These are phyloP conservation scores for Leuciscus idus DNA, from an alignment of 2,113 vertebrate species.

Conservation along the genomic window DNA sequence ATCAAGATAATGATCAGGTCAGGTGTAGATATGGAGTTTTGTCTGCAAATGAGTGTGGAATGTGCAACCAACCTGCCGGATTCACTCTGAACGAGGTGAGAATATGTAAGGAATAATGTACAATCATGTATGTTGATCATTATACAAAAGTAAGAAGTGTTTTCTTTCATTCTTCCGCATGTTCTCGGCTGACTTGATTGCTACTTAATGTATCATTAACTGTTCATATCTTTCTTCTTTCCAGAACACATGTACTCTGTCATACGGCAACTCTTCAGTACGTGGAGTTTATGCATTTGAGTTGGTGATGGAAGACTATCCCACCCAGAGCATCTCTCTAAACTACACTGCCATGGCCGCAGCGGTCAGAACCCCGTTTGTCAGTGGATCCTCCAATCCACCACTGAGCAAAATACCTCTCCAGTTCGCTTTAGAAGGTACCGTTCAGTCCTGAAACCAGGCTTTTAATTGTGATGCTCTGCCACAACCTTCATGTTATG, in stretches of 20 bases:
- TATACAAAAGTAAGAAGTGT: neutral
- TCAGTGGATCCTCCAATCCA: neutral
- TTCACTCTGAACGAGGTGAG: conserved; percentile 14
- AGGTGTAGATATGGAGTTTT: conserved; percentile 16
- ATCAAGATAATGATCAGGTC: conserved; percentile 8
- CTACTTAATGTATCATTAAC: neutral
- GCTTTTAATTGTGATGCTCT: neutral
- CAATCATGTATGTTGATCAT: neutral
- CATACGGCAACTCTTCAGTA: fast-evolving
- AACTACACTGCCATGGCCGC: conserved; percentile 54
- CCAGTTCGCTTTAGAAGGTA: conserved; percentile 69
- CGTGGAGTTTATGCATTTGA: conserved; percentile 16
- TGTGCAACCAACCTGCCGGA: neutral
- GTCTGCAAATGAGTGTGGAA: neutral
- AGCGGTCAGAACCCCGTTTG: conserved; percentile 37
- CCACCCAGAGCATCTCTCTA: conserved; percentile 51
- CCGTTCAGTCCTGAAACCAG: neutral
- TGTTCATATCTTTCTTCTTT: neutral
- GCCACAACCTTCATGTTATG: neutral
- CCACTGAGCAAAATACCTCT: conserved; percentile 67
- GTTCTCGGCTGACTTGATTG: neutral
- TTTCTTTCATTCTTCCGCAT: neutral
- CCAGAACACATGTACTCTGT: conserved; percentile 58
- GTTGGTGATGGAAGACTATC: conserved; percentile 66
- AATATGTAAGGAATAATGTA: neutral